phyloP scores from a whole-genome alignment of 1,140 invertebrate species.

The Hylaeus volcanicus region DNA sequence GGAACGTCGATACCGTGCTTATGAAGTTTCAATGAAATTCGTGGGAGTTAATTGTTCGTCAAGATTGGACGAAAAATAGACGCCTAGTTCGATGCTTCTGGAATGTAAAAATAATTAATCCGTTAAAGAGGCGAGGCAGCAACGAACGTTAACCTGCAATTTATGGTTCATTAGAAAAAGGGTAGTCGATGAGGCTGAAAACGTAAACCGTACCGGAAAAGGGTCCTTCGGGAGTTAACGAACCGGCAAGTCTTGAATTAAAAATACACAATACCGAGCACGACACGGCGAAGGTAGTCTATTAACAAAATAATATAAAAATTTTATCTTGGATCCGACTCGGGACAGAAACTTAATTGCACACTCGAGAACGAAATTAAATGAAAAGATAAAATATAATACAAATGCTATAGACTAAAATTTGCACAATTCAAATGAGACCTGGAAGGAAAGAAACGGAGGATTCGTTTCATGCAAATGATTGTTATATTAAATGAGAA shows the following conservation, averaged over 20 bases:
- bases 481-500: not conserved
- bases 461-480: conserved; percentile 4
- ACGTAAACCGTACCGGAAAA: conserved; percentile 45
- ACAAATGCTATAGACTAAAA: not conserved
- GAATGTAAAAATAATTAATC: conserved; percentile 45
- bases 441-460: not conserved
- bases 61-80: not conserved
- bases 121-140: conserved; percentile 6
- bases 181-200: conserved; percentile 27
- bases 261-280: conserved; percentile 17
- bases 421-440: not conserved
- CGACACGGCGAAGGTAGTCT: not conserved
- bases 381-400: not conserved
- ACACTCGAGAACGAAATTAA: not conserved
- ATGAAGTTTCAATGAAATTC: no score
- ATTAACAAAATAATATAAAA: conserved; percentile 8
- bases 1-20: no score
- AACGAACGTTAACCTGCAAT: conserved; percentile 48
- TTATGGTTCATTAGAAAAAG: conserved; percentile 49
- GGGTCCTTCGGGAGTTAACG: conserved; percentile 15
- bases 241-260: conserved; percentile 12
- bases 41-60: no score
- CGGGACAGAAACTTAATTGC: not conserved
- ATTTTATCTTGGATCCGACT: not conserved
- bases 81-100: not conserved